These are phyloP conservation scores for Drosophila affinis DNA, from an alignment of 2,888 invertebrate species.

Conservation along the genomic window DNA sequence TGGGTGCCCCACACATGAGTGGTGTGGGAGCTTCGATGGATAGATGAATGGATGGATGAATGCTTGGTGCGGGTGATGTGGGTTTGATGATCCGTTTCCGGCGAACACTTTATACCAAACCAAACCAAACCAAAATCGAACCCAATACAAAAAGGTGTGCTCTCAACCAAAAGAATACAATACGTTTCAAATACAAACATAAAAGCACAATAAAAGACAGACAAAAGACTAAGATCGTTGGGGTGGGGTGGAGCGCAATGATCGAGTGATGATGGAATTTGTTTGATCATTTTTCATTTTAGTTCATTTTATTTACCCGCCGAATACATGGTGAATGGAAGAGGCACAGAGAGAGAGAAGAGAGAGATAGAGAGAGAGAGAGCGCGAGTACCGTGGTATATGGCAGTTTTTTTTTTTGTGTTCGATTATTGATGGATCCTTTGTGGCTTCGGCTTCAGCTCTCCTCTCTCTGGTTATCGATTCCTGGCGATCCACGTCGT, in stretches of 20 bases:
- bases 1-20: background rate
- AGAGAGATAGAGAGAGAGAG: too few relatives aligned
- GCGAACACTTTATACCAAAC: constrained; percentile 5
- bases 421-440: constrained; percentile 20
- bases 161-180: constrained; percentile 22
- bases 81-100: constrained; percentile 59
- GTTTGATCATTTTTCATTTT: constrained; percentile 7
- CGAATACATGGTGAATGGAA: constrained; percentile 73
- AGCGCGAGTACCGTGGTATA: constrained; percentile 7
- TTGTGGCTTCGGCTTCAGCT: background rate
- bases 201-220: constrained; percentile 17
- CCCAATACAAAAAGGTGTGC: constrained; percentile 33
- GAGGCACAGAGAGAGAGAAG: constrained; percentile 1
- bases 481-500: constrained; percentile 17
- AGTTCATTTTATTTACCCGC: constrained; percentile 77
- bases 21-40: constrained; percentile 13
- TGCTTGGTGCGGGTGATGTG: constrained; percentile 5
- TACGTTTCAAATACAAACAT: background rate
- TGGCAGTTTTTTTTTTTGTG: constrained; percentile 8
- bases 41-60: constrained; percentile 1
- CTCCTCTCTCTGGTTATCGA: background rate
- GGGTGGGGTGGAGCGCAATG: background rate
- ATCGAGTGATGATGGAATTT: constrained; percentile 24
- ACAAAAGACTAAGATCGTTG: background rate
- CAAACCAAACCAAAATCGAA: constrained; percentile 8